These are phyloP conservation scores for Troides aeacus DNA, from an alignment of 2,888 invertebrate species.

Conservation along the genomic window DNA sequence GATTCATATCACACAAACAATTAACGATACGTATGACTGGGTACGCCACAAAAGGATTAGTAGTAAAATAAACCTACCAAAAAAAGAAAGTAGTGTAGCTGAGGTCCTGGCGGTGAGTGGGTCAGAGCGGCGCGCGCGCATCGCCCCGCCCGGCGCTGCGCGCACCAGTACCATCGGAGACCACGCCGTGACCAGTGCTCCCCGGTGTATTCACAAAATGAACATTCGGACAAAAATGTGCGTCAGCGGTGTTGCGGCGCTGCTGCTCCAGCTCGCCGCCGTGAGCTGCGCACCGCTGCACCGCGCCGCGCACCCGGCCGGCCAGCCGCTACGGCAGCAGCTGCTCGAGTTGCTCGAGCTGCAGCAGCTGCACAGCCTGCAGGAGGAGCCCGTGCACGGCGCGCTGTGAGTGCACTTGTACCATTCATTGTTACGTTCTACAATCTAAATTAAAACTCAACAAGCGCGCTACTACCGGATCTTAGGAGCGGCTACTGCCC, in stretches of 20 bases:
- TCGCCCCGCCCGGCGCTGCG: no score
- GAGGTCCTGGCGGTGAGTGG: constrained; percentile 66
- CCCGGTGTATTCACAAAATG: no score
- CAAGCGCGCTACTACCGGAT: no score
- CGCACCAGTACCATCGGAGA: no score
- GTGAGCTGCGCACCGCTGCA: constrained; percentile 50
- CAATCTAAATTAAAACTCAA: no score
- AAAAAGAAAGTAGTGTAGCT: constrained; percentile 64
- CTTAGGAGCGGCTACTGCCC: no score
- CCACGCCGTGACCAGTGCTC: no score
- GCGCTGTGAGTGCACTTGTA: constrained; percentile 44
- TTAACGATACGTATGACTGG: constrained; percentile 8
- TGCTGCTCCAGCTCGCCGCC: constrained; percentile 41
- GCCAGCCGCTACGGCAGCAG: constrained; percentile 40
- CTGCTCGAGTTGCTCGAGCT: constrained; percentile 36
- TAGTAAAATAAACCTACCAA: constrained; percentile 30
- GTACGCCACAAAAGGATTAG: background rate
- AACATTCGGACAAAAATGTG: no score
- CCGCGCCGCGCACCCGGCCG: constrained; percentile 37
- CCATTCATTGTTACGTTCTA: background rate
- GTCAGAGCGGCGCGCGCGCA: constrained; percentile 39
- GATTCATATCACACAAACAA: constrained; percentile 9
- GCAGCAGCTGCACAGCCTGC: constrained; percentile 38
- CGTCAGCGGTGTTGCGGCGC: constrained; percentile 31
- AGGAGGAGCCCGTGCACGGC: constrained; percentile 38